Evolutionary conservation across 2,797 vertebrate genomes (phyloP).

Genomic region (Spea hammondii): DNA sequence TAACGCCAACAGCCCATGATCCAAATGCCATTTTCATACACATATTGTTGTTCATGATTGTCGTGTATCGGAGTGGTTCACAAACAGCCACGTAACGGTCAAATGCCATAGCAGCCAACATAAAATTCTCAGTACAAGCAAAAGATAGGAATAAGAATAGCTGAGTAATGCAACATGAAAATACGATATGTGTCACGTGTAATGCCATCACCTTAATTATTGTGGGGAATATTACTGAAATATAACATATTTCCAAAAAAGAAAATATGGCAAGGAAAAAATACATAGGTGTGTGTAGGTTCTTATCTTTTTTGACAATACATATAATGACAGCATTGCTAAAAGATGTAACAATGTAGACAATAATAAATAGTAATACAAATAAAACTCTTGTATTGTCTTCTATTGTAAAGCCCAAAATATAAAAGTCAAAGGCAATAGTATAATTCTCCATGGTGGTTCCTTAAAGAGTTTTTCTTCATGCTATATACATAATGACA

Average conservation of each 20-base stretch:
- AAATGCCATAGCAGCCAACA: slow-evolving; percentile 64
- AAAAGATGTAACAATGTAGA: slow-evolving; percentile 60
- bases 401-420: neutral
- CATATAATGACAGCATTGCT: slow-evolving; percentile 64
- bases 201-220: slow-evolving; percentile 59
- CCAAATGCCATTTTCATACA: slow-evolving; percentile 56
- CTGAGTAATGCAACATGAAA: slow-evolving; percentile 23
- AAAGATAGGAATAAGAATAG: slow-evolving; percentile 52
- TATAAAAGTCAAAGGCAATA: neutral
- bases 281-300: slow-evolving; percentile 65
- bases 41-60: slow-evolving; percentile 54
- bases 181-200: slow-evolving; percentile 10
- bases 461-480: neutral
- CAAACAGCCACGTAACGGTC: slow-evolving; percentile 63
- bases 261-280: slow-evolving; percentile 65
- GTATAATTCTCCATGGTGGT: neutral
- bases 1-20: slow-evolving; percentile 62
- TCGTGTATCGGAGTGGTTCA: slow-evolving; percentile 58
- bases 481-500: neutral
- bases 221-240: slow-evolving; percentile 43
- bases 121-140: slow-evolving; percentile 63
- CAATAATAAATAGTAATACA: slow-evolving; percentile 50
- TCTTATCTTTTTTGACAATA: slow-evolving; percentile 43
- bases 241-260: slow-evolving; percentile 65
- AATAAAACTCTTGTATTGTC: neutral